Base-by-base conservation (phyloP, 2,797 vertebrate genomes). In the Labeo calbasu region DNA sequence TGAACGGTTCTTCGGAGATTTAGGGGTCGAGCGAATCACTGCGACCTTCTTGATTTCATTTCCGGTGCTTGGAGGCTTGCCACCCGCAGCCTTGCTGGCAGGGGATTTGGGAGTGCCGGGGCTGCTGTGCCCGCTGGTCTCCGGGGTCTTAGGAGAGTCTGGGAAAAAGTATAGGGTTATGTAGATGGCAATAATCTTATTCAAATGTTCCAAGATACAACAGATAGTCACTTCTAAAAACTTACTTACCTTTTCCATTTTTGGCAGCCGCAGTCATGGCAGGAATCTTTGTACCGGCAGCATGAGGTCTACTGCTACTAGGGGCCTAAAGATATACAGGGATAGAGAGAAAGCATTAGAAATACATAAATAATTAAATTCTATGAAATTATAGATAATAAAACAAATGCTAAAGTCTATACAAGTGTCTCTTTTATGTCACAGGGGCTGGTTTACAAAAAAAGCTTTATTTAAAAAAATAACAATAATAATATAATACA, bases 31-130 rank as follows among this genome's bases (percentile, higher is more conserved):
- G 19, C 98, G 97, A 79, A 99, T 97, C 90, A 99, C 96, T 0
- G 98, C 98, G 14, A 99, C 91, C 92, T 98, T 99, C 94, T 98
- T 99, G 92, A 96, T 95, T 87, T 96, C 95, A 88, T 96, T 96
- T 91, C 96, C 95, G 86, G 96, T 95, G 51, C 96, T 96, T 1
- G 94, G 95, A 0, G 91, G 82, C 92, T 97, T 96, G 53, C 95
- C 94, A 0, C 96, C 91, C 0, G 92, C 93, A 11, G 96, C 95
- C 66, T 97, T 97, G 92, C 96, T 96, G 73, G 93, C 92, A 0
- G 97, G 98, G 1, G 97, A 97, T 70, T 97, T 96, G 0, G 96
- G 96, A 48, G 96, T 96, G 17, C 97, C 96, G 0, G 98, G 98
- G 90, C 97, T 99, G 95, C 95, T 98, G 88, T 98, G 97, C 86